Evolutionary conservation across 2,888 invertebrate genomes (phyloP).

Genomic region (Aleiodes testaceus): DNA sequence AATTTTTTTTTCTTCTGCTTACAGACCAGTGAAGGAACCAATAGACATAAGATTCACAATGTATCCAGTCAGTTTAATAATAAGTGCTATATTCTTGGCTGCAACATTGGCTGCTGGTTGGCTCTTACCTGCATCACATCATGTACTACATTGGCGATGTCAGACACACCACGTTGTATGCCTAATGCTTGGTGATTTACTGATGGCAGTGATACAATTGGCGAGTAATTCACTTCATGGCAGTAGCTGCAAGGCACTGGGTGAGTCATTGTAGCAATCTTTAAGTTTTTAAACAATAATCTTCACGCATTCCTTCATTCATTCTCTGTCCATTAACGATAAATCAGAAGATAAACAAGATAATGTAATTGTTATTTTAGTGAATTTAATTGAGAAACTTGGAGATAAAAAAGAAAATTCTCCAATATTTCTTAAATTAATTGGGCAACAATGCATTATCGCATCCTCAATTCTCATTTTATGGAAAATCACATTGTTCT

Average conservation of each 20-base stretch:
- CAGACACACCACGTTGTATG: conserved; percentile 91
- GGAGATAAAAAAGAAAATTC: too few species aligned
- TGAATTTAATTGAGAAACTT: too few species aligned
- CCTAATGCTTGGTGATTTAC: conserved; percentile 85
- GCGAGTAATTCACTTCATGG: conserved; percentile 78
- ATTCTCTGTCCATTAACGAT: too few species aligned
- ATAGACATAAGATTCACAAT: conserved; percentile 79
- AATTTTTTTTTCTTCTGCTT: conserved; percentile 44
- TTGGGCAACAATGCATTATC: conserved; percentile 3
- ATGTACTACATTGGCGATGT: conserved; percentile 91
- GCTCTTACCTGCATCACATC: conserved; percentile 86
- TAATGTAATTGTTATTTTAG: too few species aligned
- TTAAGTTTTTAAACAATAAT: conserved; percentile 18
- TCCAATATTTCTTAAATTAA: not conserved
- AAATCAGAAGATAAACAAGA: too few species aligned
- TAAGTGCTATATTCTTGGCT: conserved; percentile 87
- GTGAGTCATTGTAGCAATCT: conserved; percentile 75
- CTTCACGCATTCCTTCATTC: not conserved
- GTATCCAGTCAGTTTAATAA: conserved; percentile 85
- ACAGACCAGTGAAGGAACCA: conserved; percentile 54
- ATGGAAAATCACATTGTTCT: conserved; percentile 4
- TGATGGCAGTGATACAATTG: conserved; percentile 86
- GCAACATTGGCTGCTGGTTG: conserved; percentile 87
- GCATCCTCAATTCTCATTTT: conserved; percentile 9
- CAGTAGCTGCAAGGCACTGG: conserved; percentile 79